Conservation (phyloP, 2,888 invertebrate species). For the Phengaris alcon region DNA sequence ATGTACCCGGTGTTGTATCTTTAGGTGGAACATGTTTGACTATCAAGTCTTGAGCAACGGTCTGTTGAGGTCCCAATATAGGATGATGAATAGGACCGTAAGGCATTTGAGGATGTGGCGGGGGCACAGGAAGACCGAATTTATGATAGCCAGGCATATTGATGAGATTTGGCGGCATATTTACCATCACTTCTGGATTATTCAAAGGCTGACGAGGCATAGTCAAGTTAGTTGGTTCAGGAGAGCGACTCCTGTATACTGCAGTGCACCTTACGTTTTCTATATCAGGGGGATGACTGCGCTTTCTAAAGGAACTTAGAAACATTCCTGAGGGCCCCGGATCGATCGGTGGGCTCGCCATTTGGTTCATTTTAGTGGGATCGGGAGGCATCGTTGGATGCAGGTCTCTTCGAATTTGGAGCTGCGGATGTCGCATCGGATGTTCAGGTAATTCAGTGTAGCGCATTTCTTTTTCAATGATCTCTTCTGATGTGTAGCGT, state of each 20-base stretch:
- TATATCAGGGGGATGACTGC: constrained; percentile 77
- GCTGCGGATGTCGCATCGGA: constrained; percentile 75
- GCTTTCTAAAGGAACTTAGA: constrained; percentile 77
- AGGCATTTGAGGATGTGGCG: constrained; percentile 68
- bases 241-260: constrained; percentile 68
- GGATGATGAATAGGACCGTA: constrained; percentile 64
- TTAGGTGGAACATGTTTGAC: constrained; percentile 76
- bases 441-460: constrained; percentile 71
- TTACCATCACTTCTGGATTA: constrained; percentile 60
- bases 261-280: constrained; percentile 66
- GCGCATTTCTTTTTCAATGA: constrained; percentile 71
- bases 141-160: constrained; percentile 74
- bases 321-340: constrained; percentile 70
- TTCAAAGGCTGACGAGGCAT: constrained; percentile 65
- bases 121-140: constrained; percentile 70
- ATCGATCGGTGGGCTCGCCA: constrained; percentile 69
- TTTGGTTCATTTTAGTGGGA: constrained; percentile 59
- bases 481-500: constrained; percentile 69
- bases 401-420: constrained; percentile 89
- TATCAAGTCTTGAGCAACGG: constrained; percentile 75
- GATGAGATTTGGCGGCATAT: constrained; percentile 63
- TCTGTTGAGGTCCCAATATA: constrained; percentile 70
- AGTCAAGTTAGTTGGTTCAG: constrained; percentile 73
- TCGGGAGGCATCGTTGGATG: constrained; percentile 78
- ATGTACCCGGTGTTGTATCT: constrained; percentile 61